Evolutionary conservation across 2,888 invertebrate genomes (phyloP).

Genomic region (Rotaria macrura): DNA sequence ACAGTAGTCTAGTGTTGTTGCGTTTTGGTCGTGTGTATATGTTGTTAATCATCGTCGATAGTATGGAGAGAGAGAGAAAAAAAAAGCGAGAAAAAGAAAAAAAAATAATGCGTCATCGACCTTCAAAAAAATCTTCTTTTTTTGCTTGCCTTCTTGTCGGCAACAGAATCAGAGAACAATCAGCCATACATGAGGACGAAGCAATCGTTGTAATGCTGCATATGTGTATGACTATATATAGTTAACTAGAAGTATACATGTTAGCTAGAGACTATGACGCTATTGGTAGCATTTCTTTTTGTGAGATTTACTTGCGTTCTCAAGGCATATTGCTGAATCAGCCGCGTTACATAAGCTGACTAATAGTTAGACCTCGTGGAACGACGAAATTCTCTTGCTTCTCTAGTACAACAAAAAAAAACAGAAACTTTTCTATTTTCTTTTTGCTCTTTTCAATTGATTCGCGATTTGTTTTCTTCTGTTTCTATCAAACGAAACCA

Average conservation of each 20-base stretch:
- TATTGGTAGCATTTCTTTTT: neutral
- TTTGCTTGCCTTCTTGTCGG: neutral
- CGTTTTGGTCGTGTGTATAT: neutral
- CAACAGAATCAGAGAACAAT: neutral
- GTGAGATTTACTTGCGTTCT: neutral
- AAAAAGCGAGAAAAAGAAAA: neutral
- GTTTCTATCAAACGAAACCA: neutral
- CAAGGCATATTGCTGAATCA: neutral
- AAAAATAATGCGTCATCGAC: conserved; percentile 2
- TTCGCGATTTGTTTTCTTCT: neutral
- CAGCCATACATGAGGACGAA: neutral
- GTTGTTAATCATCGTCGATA: neutral
- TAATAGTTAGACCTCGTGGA: neutral
- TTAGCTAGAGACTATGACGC: neutral
- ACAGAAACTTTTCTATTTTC: neutral
- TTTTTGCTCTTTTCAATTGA: neutral
- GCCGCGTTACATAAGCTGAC: neutral
- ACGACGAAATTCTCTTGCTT: neutral
- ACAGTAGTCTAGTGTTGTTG: neutral
- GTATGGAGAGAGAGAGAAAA: too few relatives aligned
- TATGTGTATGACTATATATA: neutral
- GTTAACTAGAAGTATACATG: neutral
- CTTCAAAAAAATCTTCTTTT: neutral
- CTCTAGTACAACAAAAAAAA: neutral
- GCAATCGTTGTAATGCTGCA: neutral